Conservation (phyloP, 2,113 vertebrate species). For the Epinephelus moara region DNA sequence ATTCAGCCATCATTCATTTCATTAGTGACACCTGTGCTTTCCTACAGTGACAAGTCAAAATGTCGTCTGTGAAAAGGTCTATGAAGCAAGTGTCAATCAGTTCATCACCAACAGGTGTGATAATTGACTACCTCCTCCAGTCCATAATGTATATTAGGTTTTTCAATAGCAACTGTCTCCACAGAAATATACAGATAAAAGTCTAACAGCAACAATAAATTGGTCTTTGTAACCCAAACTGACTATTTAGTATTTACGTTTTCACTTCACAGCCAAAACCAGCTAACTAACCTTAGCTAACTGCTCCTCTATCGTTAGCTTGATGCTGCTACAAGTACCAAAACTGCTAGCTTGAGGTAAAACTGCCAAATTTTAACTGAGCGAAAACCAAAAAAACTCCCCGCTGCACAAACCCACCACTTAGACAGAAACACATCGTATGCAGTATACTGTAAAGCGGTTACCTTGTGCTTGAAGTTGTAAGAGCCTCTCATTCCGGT, state of each 20-base stretch:
- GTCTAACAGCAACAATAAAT: not conserved
- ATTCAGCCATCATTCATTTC: no score
- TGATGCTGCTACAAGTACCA: not conserved
- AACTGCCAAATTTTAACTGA: not conserved
- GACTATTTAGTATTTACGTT: not conserved
- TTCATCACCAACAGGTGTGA: conserved; percentile 17
- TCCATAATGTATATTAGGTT: no score
- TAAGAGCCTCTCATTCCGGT: conserved; percentile 2
- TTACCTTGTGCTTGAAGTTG: conserved; percentile 7
- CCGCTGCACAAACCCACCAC: not conserved
- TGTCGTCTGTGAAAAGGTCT: no score
- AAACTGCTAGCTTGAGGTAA: conserved; percentile 6
- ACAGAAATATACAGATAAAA: no score
- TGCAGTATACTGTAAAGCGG: not conserved
- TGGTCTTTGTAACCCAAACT: fast-evolving
- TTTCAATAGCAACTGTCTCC: not conserved
- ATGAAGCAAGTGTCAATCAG: not conserved
- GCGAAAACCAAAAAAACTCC: not conserved
- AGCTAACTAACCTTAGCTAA: no score
- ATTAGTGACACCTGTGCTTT: no score
- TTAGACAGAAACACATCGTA: fast-evolving
- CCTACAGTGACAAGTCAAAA: no score
- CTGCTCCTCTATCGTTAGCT: conserved; percentile 21
- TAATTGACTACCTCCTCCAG: not conserved
- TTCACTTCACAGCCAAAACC: not conserved